Percentiles rank a stretch among this genome's conserved stretches.
phyloP scores from a whole-genome alignment of 2,888 invertebrate genomes.

The Hofmannophila pseudospretella region DNA sequence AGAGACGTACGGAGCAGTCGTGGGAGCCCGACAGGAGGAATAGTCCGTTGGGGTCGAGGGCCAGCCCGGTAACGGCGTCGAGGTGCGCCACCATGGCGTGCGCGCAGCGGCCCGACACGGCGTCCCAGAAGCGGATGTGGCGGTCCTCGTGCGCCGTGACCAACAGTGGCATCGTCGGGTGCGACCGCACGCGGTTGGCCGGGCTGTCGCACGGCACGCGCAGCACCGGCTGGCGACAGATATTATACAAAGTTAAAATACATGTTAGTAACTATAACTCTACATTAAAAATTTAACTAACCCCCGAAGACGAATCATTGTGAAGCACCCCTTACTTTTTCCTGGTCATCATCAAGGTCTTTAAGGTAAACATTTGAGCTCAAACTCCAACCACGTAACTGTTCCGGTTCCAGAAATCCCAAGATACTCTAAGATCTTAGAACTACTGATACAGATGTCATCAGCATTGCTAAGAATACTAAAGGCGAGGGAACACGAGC shows the following conservation, averaged over 20 bases:
- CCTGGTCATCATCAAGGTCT: too few species aligned
- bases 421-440: too few species aligned
- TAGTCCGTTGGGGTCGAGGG: slow-evolving; percentile 98
- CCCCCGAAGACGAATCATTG: too few species aligned
- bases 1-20: slow-evolving; percentile 98
- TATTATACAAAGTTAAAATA: neutral
- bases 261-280: too few species aligned
- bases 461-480: too few species aligned
- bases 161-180: slow-evolving; percentile 96
- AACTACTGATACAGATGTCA: too few species aligned
- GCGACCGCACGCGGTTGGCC: slow-evolving; percentile 91
- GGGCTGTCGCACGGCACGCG: slow-evolving; percentile 81
- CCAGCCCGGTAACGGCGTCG: slow-evolving; percentile 98
- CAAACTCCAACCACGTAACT: too few species aligned
- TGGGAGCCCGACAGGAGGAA: slow-evolving; percentile 99
- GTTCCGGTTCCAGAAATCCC: too few species aligned
- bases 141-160: slow-evolving; percentile 99
- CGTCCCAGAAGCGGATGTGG: slow-evolving; percentile 99
- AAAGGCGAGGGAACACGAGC: too few species aligned
- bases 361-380: too few species aligned
- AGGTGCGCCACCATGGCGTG: slow-evolving; percentile 99
- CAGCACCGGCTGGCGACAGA: slow-evolving; percentile 75
- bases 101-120: slow-evolving; percentile 93
- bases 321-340: too few species aligned
- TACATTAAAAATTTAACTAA: too few species aligned